Conservation (phyloP, 2,888 invertebrate genomes). For the Saturnia pavonia region DNA sequence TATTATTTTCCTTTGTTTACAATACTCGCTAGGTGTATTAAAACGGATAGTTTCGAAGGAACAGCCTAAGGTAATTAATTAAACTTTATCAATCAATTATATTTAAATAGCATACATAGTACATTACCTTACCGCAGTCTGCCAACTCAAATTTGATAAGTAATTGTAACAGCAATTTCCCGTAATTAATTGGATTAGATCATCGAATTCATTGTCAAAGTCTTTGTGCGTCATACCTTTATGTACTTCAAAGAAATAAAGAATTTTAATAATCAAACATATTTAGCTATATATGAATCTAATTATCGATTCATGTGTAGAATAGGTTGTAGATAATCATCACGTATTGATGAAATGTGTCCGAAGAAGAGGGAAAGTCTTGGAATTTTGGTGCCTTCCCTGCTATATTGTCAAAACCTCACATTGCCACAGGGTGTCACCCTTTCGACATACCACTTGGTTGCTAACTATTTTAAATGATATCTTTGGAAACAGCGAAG, state of each 20-base stretch:
- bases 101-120: background rate
- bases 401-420: too few species aligned
- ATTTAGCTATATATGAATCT: background rate
- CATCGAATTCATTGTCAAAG: conserved; percentile 1
- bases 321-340: too few species aligned
- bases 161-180: conserved; percentile 6
- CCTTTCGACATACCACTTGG: too few species aligned
- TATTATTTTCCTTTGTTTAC: background rate
- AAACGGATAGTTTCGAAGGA: background rate
- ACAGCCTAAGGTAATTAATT: background rate
- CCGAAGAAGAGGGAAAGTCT: too few species aligned
- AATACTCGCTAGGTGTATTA: background rate
- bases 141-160: background rate
- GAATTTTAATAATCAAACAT: background rate
- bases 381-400: too few species aligned
- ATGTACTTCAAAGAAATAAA: background rate
- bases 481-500: too few species aligned
- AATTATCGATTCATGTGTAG: too few species aligned
- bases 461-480: too few species aligned
- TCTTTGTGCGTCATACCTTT: conserved; percentile 9
- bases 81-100: background rate
- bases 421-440: too few species aligned
- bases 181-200: conserved; percentile 5
- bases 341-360: too few species aligned
- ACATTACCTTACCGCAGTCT: background rate